A percentile compares a stretch with the other conserved stretches of the same genome.
These are phyloP conservation scores for Lysandra coridon DNA, from an alignment of 2,888 invertebrate genomes.

Conservation along the genomic window DNA sequence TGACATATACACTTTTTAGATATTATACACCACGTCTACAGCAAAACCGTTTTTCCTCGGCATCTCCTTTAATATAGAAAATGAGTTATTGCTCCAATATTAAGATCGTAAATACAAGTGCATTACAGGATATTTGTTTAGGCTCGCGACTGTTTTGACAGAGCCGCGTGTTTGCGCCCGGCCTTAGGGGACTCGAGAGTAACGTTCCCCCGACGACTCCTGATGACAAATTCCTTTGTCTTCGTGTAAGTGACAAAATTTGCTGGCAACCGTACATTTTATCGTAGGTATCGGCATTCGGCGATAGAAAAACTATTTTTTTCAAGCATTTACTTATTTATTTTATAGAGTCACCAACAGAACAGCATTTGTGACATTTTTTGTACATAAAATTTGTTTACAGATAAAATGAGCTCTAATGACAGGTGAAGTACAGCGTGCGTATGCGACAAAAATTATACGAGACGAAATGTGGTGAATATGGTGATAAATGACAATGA, in stretches of 20 bases:
- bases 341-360: too few species aligned
- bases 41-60: background rate
- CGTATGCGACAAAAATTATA: too few species aligned
- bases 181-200: slow-evolving; percentile 3
- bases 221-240: too few species aligned
- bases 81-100: slow-evolving; percentile 28
- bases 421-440: too few species aligned
- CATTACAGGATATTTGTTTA: slow-evolving; percentile 28
- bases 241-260: background rate
- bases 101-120: slow-evolving; percentile 29
- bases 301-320: background rate
- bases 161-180: background rate
- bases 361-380: too few species aligned
- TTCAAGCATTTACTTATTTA: too few species aligned
- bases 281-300: too few species aligned
- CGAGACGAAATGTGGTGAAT: too few species aligned
- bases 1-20: too few species aligned
- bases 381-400: too few species aligned
- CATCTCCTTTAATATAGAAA: slow-evolving; percentile 1
- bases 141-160: slow-evolving; percentile 25
- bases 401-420: too few species aligned
- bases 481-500: too few species aligned
- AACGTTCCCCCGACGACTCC: background rate
- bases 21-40: background rate
- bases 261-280: background rate